Evolutionary conservation across 2,797 vertebrate genomes (phyloP).

Genomic region (Benthosema pterotum): DNA sequence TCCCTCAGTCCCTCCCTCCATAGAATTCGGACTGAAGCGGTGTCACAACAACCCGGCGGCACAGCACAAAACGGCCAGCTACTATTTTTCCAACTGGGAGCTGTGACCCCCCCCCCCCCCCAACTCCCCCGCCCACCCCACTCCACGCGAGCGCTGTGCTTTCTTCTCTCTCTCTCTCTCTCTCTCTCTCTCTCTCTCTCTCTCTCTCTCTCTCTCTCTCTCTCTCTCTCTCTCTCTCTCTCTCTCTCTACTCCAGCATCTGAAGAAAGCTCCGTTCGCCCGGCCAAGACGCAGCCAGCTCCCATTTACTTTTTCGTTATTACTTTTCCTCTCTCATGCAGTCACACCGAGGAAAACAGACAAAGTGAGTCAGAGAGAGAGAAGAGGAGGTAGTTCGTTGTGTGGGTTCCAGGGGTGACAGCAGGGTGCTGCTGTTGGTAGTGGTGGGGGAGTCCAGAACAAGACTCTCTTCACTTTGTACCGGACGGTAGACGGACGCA

Average conservation of each 20-base stretch:
- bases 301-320: too few relatives aligned
- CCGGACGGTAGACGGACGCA: conserved; percentile 13
- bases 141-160: too few relatives aligned
- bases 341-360: conserved; percentile 8
- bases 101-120: too few relatives aligned
- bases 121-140: too few relatives aligned
- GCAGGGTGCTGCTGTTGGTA: conserved; percentile 35
- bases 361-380: conserved; percentile 11
- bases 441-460: conserved; percentile 17
- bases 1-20: conserved; percentile 61
- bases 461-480: conserved; percentile 37
- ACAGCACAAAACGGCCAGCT: conserved; percentile 38
- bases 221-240: too few relatives aligned
- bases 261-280: conserved; percentile 23
- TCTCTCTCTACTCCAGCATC: conserved; percentile 17
- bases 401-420: conserved; percentile 1
- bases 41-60: conserved; percentile 65
- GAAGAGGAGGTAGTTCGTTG: neutral
- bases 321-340: neutral
- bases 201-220: too few relatives aligned
- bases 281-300: neutral
- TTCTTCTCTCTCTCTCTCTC: too few relatives aligned
- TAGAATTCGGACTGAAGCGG: conserved; percentile 60
- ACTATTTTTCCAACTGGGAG: conserved; percentile 63
- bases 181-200: too few relatives aligned